Evolutionary conservation across 2,888 invertebrate species (phyloP), one percentile per base, ranked within the genome.

Genomic region (Toxonevra muliebris): DNA sequence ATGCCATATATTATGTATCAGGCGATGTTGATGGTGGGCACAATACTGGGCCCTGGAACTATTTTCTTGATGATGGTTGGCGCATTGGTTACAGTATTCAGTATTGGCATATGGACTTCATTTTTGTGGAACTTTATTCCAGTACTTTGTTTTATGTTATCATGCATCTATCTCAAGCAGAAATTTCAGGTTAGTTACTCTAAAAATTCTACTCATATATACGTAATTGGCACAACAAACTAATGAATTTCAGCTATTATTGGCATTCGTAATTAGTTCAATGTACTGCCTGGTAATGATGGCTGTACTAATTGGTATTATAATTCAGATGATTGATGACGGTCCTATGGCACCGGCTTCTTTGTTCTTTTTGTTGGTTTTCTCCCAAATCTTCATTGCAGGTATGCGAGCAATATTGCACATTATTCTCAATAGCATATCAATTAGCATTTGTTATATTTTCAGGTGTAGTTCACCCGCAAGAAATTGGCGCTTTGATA

Each of bases 221-320:
- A 53, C 15, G 8, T 5, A 15, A n/a, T 15, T n/a, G n/a, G n/a
- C n/a, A n/a, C n/a, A n/a, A n/a, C 15, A 15, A 48, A 48, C 2
- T n/a, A 48, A 11, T 2, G 19, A 30, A 64, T 57, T 64, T 64
- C 86, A 93, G 91, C 80, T 95, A 41, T 84, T 89, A 58, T 83
- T 92, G 48, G 96, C 96, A 0, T 91, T 90, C 68, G 78, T 92
- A 4, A 90, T 95, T 65, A 93, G 94, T 42, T 89, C 91, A 5
- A 74, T 90, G 1, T 96, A 96, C 82, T 93, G 92, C 0, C 87
- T 96, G 80, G 87, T 95, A 9, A 96, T 96, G 96, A 90, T 95
- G 87, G 90, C 94, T 43, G 96, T 96, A 0, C 86, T 95, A 40
- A 90, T 95, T 57, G 94, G 93, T 59, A 90, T 94, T 62, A 88